These are phyloP conservation scores for Poecilus cupreus DNA, from an alignment of 2,888 invertebrate genomes.

Conservation along the genomic window DNA sequence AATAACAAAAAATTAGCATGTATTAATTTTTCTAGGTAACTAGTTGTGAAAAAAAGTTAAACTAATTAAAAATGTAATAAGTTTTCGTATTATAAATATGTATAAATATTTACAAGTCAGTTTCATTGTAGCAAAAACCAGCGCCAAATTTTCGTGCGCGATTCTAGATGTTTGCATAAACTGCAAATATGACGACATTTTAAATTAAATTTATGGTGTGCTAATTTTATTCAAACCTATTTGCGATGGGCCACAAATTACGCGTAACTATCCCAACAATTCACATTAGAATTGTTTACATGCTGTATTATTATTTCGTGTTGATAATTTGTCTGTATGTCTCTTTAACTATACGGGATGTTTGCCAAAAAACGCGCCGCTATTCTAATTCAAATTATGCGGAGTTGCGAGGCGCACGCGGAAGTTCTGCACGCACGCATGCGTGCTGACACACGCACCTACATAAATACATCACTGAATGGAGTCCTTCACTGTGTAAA, in stretches of 20 bases:
- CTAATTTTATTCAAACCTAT: not conserved
- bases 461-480: too few species aligned
- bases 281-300: conserved; percentile 8
- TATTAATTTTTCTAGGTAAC: too few species aligned
- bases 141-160: not conserved
- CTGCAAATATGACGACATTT: not conserved
- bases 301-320: not conserved
- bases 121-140: too few species aligned
- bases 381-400: conserved; percentile 17
- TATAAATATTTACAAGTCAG: too few species aligned
- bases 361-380: conserved; percentile 48
- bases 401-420: conserved; percentile 10
- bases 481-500: too few species aligned
- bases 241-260: conserved; percentile 7
- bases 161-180: not conserved
- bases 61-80: not conserved
- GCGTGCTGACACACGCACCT: not conserved
- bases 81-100: too few species aligned
- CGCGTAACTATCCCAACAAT: not conserved
- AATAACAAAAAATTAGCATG: too few species aligned
- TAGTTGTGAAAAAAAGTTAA: too few species aligned
- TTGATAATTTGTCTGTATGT: conserved; percentile 43
- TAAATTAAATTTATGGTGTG: not conserved
- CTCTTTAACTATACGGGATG: conserved; percentile 37
- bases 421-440: not conserved